Conservation (phyloP, 2,113 vertebrate species). For the Centropus unirufus region DNA sequence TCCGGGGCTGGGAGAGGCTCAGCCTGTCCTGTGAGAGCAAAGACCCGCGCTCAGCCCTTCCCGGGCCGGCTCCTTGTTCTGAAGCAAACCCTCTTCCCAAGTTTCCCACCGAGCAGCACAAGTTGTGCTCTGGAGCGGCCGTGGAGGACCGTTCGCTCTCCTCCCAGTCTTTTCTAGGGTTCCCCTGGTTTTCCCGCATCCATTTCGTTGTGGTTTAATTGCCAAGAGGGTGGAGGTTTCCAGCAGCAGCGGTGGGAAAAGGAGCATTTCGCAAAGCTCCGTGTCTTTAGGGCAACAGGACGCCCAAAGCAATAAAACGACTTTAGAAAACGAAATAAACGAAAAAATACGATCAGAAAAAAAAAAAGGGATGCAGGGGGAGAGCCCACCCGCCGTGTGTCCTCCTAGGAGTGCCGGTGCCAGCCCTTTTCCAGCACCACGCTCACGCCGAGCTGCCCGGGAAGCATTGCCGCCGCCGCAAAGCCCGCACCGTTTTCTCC, state of each 20-base stretch:
- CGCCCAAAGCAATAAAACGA: neutral
- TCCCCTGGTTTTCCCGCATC: accelerated
- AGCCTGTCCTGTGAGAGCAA: no score
- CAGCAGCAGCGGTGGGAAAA: neutral
- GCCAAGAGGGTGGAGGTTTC: neutral
- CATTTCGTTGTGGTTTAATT: neutral
- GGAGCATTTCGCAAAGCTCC: no score
- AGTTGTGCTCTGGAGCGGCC: accelerated
- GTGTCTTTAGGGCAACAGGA: neutral
- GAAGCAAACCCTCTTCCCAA: neutral
- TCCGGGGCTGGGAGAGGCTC: no score
- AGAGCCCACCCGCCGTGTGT: neutral
- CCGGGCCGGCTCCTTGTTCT: neutral
- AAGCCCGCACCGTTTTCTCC: conserved; percentile 96
- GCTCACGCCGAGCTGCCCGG: conserved; percentile 89
- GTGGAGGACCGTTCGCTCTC: neutral
- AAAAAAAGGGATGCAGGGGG: neutral
- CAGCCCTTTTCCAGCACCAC: conserved; percentile 89
- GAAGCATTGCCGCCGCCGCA: conserved; percentile 94
- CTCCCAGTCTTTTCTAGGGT: neutral
- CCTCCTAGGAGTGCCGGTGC: conserved; percentile 89
- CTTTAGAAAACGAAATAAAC: neutral
- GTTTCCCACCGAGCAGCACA: neutral
- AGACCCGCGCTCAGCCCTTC: neutral
- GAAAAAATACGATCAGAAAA: neutral